A percentile compares a stretch with the other conserved stretches of the same genome.
These are phyloP conservation scores for Trissoscelio sp. DNA, from an alignment of 2,888 invertebrate species.

Conservation along the genomic window DNA sequence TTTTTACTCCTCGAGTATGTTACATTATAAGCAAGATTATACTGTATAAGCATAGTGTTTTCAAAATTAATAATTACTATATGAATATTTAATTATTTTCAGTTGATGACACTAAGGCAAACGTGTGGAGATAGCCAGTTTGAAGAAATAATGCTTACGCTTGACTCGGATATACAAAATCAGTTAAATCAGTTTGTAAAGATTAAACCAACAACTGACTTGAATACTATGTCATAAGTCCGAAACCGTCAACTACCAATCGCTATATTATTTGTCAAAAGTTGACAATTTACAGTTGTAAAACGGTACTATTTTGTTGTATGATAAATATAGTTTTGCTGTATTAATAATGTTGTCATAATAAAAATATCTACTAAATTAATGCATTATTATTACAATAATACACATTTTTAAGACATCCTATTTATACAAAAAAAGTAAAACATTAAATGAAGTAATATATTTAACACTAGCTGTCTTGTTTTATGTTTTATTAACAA, in stretches of 20 bases:
- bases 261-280: conserved; percentile 75
- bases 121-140: conserved; percentile 91
- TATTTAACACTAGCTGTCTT: too few species aligned
- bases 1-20: too few species aligned
- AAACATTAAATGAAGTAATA: too few species aligned
- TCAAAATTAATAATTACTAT: conserved; percentile 5
- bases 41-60: background rate
- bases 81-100: conserved; percentile 74
- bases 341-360: conserved; percentile 81
- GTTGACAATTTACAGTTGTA: conserved; percentile 75
- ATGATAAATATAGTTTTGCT: conserved; percentile 79
- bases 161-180: conserved; percentile 53
- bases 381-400: too few species aligned
- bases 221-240: conserved; percentile 26
- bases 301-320: conserved; percentile 81
- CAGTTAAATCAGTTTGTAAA: conserved; percentile 61
- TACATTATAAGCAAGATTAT: too few species aligned
- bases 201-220: background rate
- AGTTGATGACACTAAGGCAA: conserved; percentile 88
- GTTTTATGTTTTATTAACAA: too few species aligned
- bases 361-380: conserved; percentile 74
- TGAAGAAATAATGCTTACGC: conserved; percentile 83
- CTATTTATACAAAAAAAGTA: too few species aligned
- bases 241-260: conserved; percentile 64
- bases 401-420: too few species aligned